Evolutionary conservation across 2,888 invertebrate species (phyloP).

Genomic region (Meteorus colon): DNA sequence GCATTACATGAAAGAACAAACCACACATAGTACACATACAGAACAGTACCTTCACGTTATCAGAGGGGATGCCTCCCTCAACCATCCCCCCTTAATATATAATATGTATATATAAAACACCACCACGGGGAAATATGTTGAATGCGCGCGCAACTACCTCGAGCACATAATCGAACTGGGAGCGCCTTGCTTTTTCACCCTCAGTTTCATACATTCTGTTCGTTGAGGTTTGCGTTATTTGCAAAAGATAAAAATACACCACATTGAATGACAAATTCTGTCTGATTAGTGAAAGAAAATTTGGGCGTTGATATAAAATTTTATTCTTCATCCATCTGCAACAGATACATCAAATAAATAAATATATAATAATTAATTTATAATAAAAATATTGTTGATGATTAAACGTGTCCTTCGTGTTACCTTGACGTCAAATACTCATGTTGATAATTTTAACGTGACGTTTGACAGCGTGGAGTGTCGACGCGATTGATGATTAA

Average conservation of each 20-base stretch:
- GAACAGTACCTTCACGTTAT: background rate
- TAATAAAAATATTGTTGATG: background rate
- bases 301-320: background rate
- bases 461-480: slow-evolving; percentile 8
- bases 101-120: slow-evolving; percentile 20
- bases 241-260: background rate
- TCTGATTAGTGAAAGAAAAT: background rate
- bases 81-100: slow-evolving; percentile 21
- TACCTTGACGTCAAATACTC: slow-evolving; percentile 30
- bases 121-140: slow-evolving; percentile 52
- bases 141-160: slow-evolving; percentile 68
- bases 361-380: background rate
- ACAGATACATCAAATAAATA: too few species aligned
- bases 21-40: background rate
- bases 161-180: slow-evolving; percentile 72
- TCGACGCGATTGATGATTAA: background rate
- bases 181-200: slow-evolving; percentile 69
- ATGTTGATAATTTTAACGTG: slow-evolving; percentile 22
- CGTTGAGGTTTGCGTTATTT: slow-evolving; percentile 34
- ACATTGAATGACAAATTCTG: background rate
- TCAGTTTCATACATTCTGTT: slow-evolving; percentile 63
- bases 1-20: slow-evolving; percentile 6
- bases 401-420: slow-evolving; percentile 15
- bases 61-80: slow-evolving; percentile 33
- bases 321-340: background rate